phyloP scores from a whole-genome alignment of 1,140 invertebrate species.

The Drosophila burlai region DNA sequence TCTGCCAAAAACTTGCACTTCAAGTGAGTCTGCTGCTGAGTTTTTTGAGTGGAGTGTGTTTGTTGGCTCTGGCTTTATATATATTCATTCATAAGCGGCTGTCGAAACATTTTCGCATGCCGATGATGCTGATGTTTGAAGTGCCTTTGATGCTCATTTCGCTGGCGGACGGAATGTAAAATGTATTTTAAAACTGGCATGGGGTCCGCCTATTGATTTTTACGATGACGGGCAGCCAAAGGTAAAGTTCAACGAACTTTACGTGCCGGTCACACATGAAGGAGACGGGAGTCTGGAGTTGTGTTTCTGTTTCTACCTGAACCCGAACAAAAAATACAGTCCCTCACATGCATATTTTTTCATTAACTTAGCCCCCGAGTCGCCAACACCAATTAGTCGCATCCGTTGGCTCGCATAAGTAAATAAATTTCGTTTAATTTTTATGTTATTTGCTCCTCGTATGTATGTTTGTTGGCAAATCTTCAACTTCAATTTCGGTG shows the following conservation, averaged over 20 bases:
- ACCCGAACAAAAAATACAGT: constrained; percentile 12
- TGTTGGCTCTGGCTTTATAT: constrained; percentile 37
- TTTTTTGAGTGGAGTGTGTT: constrained; percentile 30
- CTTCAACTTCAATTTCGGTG: constrained; percentile 38
- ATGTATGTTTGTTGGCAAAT: constrained; percentile 48
- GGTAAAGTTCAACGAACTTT: constrained; percentile 73
- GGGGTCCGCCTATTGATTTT: constrained; percentile 74
- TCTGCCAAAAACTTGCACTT: constrained; percentile 78
- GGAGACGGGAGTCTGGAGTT: constrained; percentile 1
- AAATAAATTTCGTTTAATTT: constrained; percentile 60
- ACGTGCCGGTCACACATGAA: constrained; percentile 18
- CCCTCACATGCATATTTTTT: constrained; percentile 54
- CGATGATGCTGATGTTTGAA: constrained; percentile 75
- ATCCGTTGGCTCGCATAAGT: constrained; percentile 50
- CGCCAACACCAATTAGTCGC: constrained; percentile 77
- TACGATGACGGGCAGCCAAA: constrained; percentile 70
- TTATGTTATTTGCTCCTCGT: constrained; percentile 38
- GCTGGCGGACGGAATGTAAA: constrained; percentile 50
- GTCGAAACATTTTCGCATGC: constrained; percentile 50
- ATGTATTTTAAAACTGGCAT: constrained; percentile 71
- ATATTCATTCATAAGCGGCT: constrained; percentile 73
- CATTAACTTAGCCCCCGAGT: constrained; percentile 71
- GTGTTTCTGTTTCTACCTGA: constrained; percentile 38
- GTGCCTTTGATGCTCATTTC: constrained; percentile 81
- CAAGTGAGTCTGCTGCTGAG: constrained; percentile 48